Evolutionary conservation across 53 echinoderm and acorn worm genomes (phyloP), one percentile per base, ranked within the genome.

Genomic region (Astropecten irregularis): DNA sequence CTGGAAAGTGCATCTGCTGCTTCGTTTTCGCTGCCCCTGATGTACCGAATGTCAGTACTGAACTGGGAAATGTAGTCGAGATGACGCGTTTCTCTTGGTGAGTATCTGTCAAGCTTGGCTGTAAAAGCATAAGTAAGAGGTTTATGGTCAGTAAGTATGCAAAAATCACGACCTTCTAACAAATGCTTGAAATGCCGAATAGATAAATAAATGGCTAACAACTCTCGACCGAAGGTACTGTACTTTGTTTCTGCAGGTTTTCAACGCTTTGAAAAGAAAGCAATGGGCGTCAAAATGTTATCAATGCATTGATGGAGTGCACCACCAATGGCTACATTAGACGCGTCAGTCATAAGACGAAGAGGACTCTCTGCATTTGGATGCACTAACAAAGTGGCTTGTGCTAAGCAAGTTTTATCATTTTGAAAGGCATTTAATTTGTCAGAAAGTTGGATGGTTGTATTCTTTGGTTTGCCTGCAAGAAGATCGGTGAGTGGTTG

Each of bases 121-220:
- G 36, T 28, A 16, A 89, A 74, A 8, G 84, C 67, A n/a, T n/a
- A n/a, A n/a, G 68, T 89, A 1, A 89, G 32, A 3, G 84, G 89
- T 35, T 83, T 89, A n/a, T 89, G 89, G 16, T 89, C 89, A 1
- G 89, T 89, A 0, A 40, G 56, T 4, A 89, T 67, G 38, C 27
- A 32, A 26, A 89, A 89, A 9, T 48, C n/a, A n/a, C n/a, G n/a
- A n/a, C n/a, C n/a, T n/a, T n/a, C n/a, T n/a, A n/a, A n/a, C n/a
- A 66, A 49, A 46, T 84, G 62, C 16, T 67, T 36, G 28, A 89
- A 89, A 38, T 89, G 76, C 3, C 62, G 60, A 39, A 89, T 67
- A 84, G 23, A n/a, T n/a, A n/a, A n/a, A n/a, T n/a, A n/a, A n/a
- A 89, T 62, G 3, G 89, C 84, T n/a, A 89, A 36, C 48, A 89